Percentiles rank a stretch among this genome's conserved stretches.
These are phyloP conservation scores for Chalcosyrphus nemorum DNA, from an alignment of 2,888 invertebrate genomes.

Conservation along the genomic window DNA sequence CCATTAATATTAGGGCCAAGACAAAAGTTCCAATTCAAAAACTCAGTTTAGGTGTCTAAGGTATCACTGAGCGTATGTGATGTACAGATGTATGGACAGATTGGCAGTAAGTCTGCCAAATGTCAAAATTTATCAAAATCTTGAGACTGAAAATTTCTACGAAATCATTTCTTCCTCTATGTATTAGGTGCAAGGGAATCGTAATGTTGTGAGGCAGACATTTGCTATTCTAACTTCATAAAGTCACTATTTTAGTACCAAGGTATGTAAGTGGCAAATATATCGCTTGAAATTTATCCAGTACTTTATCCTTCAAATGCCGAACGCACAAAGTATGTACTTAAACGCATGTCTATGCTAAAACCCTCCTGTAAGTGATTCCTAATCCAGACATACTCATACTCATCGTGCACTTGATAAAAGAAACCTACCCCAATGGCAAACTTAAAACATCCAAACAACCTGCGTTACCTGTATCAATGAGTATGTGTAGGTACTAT, in stretches of 20 bases:
- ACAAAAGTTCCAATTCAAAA: too few relatives aligned
- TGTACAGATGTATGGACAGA: too few relatives aligned
- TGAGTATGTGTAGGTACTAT: conserved; percentile 6
- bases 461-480: neutral
- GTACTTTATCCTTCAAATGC: neutral
- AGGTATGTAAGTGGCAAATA: neutral
- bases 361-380: conserved; percentile 4
- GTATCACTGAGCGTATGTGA: too few relatives aligned
- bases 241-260: neutral
- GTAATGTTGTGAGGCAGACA: neutral
- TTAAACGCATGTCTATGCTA: neutral
- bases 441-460: conserved; percentile 4
- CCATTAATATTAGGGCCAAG: too few relatives aligned
- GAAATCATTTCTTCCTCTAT: too few relatives aligned
- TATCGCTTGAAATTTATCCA: neutral
- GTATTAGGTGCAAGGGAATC: too few relatives aligned
- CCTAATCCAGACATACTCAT: conserved; percentile 17
- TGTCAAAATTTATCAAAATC: too few relatives aligned
- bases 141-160: too few relatives aligned
- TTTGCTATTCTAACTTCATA: neutral
- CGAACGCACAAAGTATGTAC: neutral
- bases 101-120: too few relatives aligned
- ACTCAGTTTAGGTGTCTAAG: too few relatives aligned
- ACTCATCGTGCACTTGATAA: neutral
- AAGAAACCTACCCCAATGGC: conserved; percentile 49